Base-by-base conservation (phyloP, 2,113 vertebrate genomes). In the Heterocephalus glaber region DNA sequence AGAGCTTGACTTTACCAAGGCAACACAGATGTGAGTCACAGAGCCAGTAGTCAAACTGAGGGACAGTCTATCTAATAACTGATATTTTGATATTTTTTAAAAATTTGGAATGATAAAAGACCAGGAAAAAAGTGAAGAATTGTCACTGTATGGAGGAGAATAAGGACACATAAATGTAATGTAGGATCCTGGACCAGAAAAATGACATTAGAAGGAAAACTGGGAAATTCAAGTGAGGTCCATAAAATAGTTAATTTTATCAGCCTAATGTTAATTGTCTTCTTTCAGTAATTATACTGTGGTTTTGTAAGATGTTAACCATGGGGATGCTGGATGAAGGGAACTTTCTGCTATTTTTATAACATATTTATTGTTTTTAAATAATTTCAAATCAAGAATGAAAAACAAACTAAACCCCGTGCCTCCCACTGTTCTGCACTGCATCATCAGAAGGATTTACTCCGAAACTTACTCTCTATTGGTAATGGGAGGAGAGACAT, bases 301-400 rank as follows among this genome's bases (percentile, higher is more conserved):
- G 52, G 13, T 47, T 92, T 95, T 74, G 4, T 77, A 72, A 44
- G 47, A 79, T 93, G 12, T 52, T 81, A 76, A n/a, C 30, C 44
- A 65, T 52, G 56, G 13, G 16, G 24, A 20, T 19, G 70, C 14
- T 22, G 24, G n/a, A 1, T 79, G 2, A 96, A 91, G 30, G 16
- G 22, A 70, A 61, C 38, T 49, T 60, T 56, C 58, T 58, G 65
- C 72, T 65, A 41, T 66, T 89, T 93, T 94, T 95, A 24, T 33
- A 87, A 9, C 14, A 16, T 72, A 87, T 72, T 66, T 94, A 6
- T 65, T 82, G 65, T 28, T 76, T 80, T 92, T 58, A 92, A 90
- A 88, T 95, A 72, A 76, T 76, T 92, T 92, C 58, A 94, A 92
- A 95, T 61, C 74, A 60, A 74, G 38, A 65, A 63, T 70, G 26